Evolutionary conservation across 1,140 invertebrate genomes (phyloP).

Genomic region (Leptinotarsa defecta): DNA sequence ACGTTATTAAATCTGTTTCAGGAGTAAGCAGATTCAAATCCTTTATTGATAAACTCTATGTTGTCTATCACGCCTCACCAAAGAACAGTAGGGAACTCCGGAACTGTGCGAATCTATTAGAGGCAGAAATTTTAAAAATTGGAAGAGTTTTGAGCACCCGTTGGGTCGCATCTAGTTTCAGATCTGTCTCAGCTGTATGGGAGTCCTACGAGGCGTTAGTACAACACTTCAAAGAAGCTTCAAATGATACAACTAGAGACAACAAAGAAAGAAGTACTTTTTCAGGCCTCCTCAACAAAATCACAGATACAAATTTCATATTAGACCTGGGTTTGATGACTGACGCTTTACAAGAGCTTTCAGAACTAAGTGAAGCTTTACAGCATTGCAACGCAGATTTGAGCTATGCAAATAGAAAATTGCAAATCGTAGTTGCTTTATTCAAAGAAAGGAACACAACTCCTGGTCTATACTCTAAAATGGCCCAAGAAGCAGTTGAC

Average conservation of each 20-base stretch:
- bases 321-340: neutral
- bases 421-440: neutral
- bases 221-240: neutral
- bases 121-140: neutral
- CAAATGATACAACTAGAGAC: neutral
- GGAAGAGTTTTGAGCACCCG: neutral
- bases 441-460: too few species aligned
- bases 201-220: neutral
- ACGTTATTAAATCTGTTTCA: neutral
- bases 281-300: neutral
- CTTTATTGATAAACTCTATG: conserved; percentile 8
- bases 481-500: neutral
- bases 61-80: neutral
- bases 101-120: neutral
- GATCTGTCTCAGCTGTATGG: neutral
- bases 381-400: neutral
- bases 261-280: neutral
- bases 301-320: neutral
- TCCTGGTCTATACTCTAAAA: neutral
- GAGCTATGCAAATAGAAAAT: neutral
- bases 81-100: neutral
- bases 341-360: neutral
- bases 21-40: neutral
- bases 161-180: neutral
- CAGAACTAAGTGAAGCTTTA: neutral